Evolutionary conservation across 2,113 vertebrate species (phyloP), one percentile per base, ranked within the genome.

Genomic region (Globicephala melas): DNA sequence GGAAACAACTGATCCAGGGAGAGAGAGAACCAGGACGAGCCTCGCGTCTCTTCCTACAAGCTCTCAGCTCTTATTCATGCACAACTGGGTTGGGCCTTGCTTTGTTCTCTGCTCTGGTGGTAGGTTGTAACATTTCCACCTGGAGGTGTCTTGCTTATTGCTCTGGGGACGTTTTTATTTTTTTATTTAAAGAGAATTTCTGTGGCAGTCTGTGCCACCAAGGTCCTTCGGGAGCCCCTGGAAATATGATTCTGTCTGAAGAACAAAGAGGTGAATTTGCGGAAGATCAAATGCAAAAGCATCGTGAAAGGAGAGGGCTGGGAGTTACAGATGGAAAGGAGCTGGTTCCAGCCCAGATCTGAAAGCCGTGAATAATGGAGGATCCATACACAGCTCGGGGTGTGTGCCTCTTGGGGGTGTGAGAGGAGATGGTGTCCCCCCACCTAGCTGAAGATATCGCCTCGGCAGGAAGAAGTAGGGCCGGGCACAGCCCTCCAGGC

Each of bases 181-280:
- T 97, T 95, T 91, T 94, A 96, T 96, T 97, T 97, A 96, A 97
- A 98, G 92, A 95, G 90, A 92, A 94, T 96, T 93, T 96, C 77
- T 25, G 1, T 89, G 84, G 71, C 94, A 96, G 96, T 60, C 38
- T 55, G 87, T 96, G 96, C 88, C 92, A 96, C 83, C 25, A 58
- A 89, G 79, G 94, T 83, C 96, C 25, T 0, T 44, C 2, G 0
- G 92, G 95, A 97, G 95, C 95, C 96, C 92, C 90, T 88, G 94
- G 97, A 96, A 96, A 94, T 95, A 88, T 92, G 95, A 97, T 95
- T 97, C 94, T 87, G 71, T 96, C 94, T 98, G 92, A 97, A 98
- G 98, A 97, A 97, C 96, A 98, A 98, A 98, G 92, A 94, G 73
- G 36, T 81, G 95, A 96, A 97, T 97, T 97, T 98, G 92, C 33